Evolutionary conservation across 1,140 invertebrate species (phyloP), one percentile per base, ranked within the genome.

Genomic region (Charaxes varanes): DNA sequence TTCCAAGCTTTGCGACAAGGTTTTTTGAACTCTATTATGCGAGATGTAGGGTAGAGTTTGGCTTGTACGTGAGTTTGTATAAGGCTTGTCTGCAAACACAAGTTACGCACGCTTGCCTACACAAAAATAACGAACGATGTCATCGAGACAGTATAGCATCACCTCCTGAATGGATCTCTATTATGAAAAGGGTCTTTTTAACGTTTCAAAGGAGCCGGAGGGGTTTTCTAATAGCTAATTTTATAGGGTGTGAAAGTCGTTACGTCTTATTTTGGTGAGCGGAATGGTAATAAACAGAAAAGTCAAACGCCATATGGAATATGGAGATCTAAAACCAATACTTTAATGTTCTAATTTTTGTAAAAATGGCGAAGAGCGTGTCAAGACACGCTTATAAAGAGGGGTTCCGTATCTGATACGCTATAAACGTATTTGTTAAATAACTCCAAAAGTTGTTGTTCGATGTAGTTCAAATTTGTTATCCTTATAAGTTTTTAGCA

Each of bases 71-170:
- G 13, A 8, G 21, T 46, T 38, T 17, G 45, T 44, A 46, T 46
- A 21, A 53, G 27, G 24, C 35, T 41, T 27, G 27, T 19, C 22
- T 26, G 18, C 40, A 15, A 35, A 44, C 24, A 44, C 24, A 44
- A 36, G 61, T 72, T 71, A 73, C 59, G 58, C 65, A 76, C 77
- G 81, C 67, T 76, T 80, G 77, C 73, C 62, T 83, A 73, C 71
- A 81, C 81, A 80, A 82, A 84, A 84, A 82, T 84, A 84, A 84
- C 81, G 78, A 84, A 77, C 62, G 46, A 45, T 49, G 33, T 55
- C 43, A 57, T 42, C 53, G 59, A 63, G 58, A 66, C 55, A 56
- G 61, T 44, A 31, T 42, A 43, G 23, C 35, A 47, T 40, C 35
- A 38, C 44, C 36, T 48, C 18, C 31, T 43, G 41, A 43, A 47